Evolutionary conservation across 2,888 invertebrate species (phyloP), one percentile per base, ranked within the genome.

Genomic region (Mesorhabditis belari): DNA sequence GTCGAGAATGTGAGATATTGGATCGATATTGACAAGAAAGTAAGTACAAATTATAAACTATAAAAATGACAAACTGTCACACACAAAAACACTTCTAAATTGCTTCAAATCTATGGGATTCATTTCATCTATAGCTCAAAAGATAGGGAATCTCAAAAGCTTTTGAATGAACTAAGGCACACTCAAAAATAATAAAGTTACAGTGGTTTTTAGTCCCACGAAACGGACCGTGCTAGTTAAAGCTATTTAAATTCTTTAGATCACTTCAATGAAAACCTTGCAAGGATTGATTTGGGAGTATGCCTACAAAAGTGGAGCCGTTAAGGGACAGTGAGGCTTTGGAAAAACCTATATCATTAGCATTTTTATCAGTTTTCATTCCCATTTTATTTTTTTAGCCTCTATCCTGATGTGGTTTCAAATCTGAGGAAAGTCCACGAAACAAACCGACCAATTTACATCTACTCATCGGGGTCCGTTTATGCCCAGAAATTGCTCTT

Each of bases 401-500:
- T 95, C 27, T 95, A 88, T 81, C 87, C 88, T 9, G 95, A 95
- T 83, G 92, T 93, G 0, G 85, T 87, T 0, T 84, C 85, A 19
- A 88, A 88, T 1, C 85, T 95, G 54, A 85, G 88, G 77, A 83
- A 85, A 63, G 90, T 92, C 89, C 86, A 85, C 3, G 84, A 86
- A 3, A 54, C 61, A n/a, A 88, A 88, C 26, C 86, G 87, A 35
- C 86, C 86, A 67, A 84, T 94, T 55, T 92, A 88, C 80, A 88
- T 93, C 65, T 95, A 90, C 82, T 94, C 94, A 0, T 92, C 92
- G 26, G 94, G 93, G 54, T 92, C 91, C 60, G 87, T 91, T 0
- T 88, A 89, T 75, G 90, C 93, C 17, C 95, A 95, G 82, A 89
- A 91, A 80, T 85, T 93, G 9, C 85, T 94, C 3, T 92, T 94